Percentiles rank a stretch among this genome's conserved stretches.
phyloP scores from a whole-genome alignment of 92 coral and sea anemone species.

The Montipora capitata region DNA sequence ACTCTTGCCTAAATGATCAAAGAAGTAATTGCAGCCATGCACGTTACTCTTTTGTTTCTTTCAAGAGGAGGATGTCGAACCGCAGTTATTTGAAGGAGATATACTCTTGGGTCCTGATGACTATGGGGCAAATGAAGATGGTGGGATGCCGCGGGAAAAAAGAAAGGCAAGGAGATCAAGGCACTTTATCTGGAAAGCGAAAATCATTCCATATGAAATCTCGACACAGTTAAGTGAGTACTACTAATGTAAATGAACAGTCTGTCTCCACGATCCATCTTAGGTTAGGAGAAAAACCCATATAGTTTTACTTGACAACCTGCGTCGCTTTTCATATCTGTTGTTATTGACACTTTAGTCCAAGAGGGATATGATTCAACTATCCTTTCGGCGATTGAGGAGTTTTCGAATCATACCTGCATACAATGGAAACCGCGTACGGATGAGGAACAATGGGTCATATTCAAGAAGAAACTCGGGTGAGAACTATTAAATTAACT shows the following conservation, averaged over 20 bases:
- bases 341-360: conserved; percentile 13
- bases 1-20: too few relatives aligned
- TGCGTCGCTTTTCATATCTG: background rate
- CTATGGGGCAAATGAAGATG: conserved; percentile 34
- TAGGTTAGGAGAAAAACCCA: too few relatives aligned
- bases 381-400: conserved; percentile 71
- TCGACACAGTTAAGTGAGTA: conserved; percentile 60
- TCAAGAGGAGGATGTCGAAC: conserved; percentile 18
- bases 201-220: conserved; percentile 77
- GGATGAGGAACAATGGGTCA: conserved; percentile 76
- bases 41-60: background rate
- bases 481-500: background rate
- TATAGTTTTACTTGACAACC: too few relatives aligned
- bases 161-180: conserved; percentile 79
- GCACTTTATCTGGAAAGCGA: conserved; percentile 72
- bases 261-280: background rate
- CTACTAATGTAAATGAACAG: background rate
- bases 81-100: conserved; percentile 81
- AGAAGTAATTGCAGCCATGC: too few relatives aligned
- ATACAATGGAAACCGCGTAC: conserved; percentile 72
- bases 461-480: conserved; percentile 57
- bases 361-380: conserved; percentile 46
- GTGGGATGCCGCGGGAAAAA: conserved; percentile 9
- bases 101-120: conserved; percentile 47
- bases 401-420: conserved; percentile 77